Evolutionary conservation across 2,113 vertebrate species (phyloP), one percentile per base, ranked within the genome.

Genomic region (Meriones unguiculatus): DNA sequence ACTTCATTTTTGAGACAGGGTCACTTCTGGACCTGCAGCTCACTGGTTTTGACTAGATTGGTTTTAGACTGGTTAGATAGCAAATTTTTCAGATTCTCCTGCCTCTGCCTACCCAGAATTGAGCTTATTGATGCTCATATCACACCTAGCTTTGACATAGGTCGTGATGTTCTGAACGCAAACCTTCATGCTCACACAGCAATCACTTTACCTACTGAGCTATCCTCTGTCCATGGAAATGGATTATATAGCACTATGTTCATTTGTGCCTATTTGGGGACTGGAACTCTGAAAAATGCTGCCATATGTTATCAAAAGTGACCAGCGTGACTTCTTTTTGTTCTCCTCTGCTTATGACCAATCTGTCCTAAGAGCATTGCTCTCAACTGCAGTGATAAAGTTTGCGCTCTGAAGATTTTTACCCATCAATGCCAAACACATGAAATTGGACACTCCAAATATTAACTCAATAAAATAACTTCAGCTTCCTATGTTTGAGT

Each of bases 401-500:
- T 28, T 76, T 85, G 9, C 46, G 2, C 13, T 46, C 28, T 69
- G 32, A 78, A 95, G 65, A 69, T 75, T 4, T 35, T 89, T 88
- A 72, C 9, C 52, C 22, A 35, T 64, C 57, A 62, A 30, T 52
- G 30, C 5, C 35, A 65, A 87, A 72, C 22, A 22, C 50, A 73
- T 30, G 18, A 73, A 54, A 67, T 30, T 67, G 41, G 17, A 72
- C 82, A 81, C 14, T 73, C 35, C 20, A 82, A 73, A 38, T 4
- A 41, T 20, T 82, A 92, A 25, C 35, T 91, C 91, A 78, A 59
- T 94, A 41, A 52, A 57, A 17, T 54, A 70, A 4, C 67, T 2
- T 70, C 4, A 52, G 76, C 30, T 93, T 35, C 76, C 52, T 90
- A 38, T 46, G 24, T 88, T 85, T 90, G 52, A 92, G 90, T 88